Base-by-base conservation (phyloP, 1,140 invertebrate species). In the Sitobion miscanthi region DNA sequence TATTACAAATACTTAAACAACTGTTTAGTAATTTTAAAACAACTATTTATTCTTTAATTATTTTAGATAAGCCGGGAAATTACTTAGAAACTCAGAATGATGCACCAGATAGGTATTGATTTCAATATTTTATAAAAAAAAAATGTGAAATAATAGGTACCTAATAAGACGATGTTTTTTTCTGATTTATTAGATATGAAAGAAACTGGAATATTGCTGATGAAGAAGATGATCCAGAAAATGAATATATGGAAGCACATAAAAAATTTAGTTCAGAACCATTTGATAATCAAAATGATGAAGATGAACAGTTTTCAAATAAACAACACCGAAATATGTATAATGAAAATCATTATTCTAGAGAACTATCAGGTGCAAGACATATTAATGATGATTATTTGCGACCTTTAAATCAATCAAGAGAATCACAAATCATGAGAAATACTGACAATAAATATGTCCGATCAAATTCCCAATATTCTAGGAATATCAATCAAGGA, bases 191-290 rank as follows among this genome's bases (percentile, higher is more conserved):
- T 52, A 93, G 91, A 42, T 93, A 52, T 85, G 77, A 93, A 54
- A 93, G 49, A 52, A 85, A 85, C n/a, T 93, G 91, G 91, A 93
- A 93, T 93, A 45, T 54, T 83, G 30, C 17, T 38, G 91, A 93
- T 20, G 91, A 93, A 54, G 91, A 93, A 52, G 91, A 93, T 52
- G 77, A 93, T 57, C 91, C 91, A 42, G 91, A 93, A 93, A 83
- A 93, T 85, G 91, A 93, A 85, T 93, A 93, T 17, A 93, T 93
- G 91, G 91, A 93, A 30, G 91, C 91, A 54, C 91, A 93, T 54
- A 93, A 85, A 42, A 93, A 93, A 54, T 93, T 93, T 85, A 57
- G 91, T 54, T 93, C 91, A 85, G 91, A 93, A 93, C 82, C 47
- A 42, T 93, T 52, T 85, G 35, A 93, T 83, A 35, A 86, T 54